A percentile compares a stretch with the other conserved stretches of the same genome.
phyloP scores from a whole-genome alignment of 2,113 vertebrate species.

The Atherinomorus stipes region DNA sequence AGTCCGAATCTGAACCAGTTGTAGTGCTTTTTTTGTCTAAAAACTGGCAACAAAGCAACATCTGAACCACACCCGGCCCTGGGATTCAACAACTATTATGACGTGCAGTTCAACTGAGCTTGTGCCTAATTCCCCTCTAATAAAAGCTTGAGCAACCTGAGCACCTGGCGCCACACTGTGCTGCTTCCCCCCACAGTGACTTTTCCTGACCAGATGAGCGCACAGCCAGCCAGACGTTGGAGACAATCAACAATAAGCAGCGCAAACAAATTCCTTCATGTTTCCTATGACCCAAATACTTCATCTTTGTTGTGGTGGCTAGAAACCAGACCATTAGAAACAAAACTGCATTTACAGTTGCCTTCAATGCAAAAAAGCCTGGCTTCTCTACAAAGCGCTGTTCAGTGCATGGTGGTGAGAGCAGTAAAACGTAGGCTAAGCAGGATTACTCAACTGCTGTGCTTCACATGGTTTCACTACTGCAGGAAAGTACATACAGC shows the following conservation, averaged over 20 bases:
- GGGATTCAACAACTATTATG: conserved; percentile 7
- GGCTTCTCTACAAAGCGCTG: conserved; percentile 41
- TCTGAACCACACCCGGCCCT: conserved; percentile 33
- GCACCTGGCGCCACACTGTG: conserved; percentile 17
- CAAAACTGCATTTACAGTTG: conserved; percentile 48
- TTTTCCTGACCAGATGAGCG: conserved; percentile 9
- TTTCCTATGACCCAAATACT: conserved; percentile 66
- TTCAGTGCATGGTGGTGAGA: conserved; percentile 64
- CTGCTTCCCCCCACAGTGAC: background rate
- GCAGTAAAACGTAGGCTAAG: conserved; percentile 61
- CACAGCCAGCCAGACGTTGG: background rate
- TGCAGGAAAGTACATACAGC: conserved; percentile 70
- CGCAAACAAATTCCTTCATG: conserved; percentile 52
- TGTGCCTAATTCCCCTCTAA: conserved; percentile 19
- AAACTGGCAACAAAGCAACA: conserved; percentile 13
- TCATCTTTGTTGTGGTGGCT: conserved; percentile 53
- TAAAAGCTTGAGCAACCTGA: conserved; percentile 38
- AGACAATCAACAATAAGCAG: conserved; percentile 35
- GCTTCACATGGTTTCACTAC: conserved; percentile 64
- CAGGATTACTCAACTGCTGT: conserved; percentile 62
- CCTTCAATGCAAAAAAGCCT: conserved; percentile 31
- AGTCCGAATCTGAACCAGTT: conserved; percentile 54
- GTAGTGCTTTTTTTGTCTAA: conserved; percentile 37
- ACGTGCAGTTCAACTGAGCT: background rate
- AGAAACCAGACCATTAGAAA: conserved; percentile 47